These are phyloP conservation scores for Mormyrops attenuatus DNA, from an alignment of 2,797 vertebrate genomes.

Conservation along the genomic window DNA sequence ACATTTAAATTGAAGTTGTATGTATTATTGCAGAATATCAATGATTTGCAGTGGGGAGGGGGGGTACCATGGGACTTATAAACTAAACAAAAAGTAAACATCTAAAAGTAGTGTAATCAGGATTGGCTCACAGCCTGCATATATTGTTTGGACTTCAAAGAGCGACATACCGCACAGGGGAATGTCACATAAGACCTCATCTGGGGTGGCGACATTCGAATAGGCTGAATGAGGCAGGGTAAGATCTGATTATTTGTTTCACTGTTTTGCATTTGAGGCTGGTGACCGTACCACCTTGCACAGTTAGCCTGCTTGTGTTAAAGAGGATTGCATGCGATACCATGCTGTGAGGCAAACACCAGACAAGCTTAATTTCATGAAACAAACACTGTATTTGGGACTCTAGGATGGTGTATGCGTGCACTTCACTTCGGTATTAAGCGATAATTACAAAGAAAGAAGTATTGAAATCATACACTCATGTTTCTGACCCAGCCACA, in stretches of 20 bases:
- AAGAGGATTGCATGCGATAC: conserved; percentile 30
- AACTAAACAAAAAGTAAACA: neutral
- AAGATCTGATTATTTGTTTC: conserved; percentile 34
- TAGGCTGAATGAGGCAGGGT: conserved; percentile 20
- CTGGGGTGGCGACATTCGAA: conserved; percentile 5
- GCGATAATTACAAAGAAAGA: neutral
- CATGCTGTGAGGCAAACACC: neutral
- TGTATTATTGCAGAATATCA: neutral
- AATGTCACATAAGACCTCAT: neutral
- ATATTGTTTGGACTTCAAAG: neutral
- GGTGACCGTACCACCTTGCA: conserved; percentile 41
- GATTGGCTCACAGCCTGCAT: neutral
- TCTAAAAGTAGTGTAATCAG: neutral
- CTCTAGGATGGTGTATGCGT: neutral
- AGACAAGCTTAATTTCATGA: conserved; percentile 3
- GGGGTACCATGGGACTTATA: neutral
- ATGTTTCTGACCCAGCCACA: neutral
- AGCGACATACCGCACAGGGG: neutral
- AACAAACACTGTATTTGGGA: neutral
- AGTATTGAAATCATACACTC: neutral
- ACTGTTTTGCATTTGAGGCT: conserved; percentile 21
- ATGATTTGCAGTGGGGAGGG: neutral
- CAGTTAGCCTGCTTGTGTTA: conserved; percentile 33
- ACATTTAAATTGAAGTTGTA: neutral
- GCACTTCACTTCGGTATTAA: neutral